Evolutionary conservation across 2,113 vertebrate species (phyloP), one percentile per base, ranked within the genome.

Genomic region (Odontophorus gujanensis): DNA sequence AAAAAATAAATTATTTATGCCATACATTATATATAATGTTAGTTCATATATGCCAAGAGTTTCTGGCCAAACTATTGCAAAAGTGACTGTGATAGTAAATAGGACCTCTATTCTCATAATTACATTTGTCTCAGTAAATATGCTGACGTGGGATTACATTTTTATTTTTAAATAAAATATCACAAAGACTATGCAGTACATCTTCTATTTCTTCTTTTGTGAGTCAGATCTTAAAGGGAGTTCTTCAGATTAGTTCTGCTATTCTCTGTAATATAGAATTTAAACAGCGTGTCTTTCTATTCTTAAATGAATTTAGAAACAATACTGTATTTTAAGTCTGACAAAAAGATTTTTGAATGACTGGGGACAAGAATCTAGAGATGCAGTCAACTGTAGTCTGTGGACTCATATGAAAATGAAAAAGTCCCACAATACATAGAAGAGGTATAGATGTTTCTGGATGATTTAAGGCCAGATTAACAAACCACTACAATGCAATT

Each of bases 401-500:
- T 45, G 36, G 71, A 63, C 40, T 75, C 13, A 25, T 36, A 89
- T 82, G 72, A 93, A 87, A 81, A 66, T 45, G 24, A 86, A 82
- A 84, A 93, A 47, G 1, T 19, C 16, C 5, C 10, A 38, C 48
- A 43, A 88, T 81, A 68, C 19, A 43, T 38, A 13, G 85, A 68
- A 48, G 43, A 17, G 1, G 76, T 61, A 25, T 48, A 92, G 82
- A 90, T 11, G 26, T 85, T 83, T 22, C 18, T 84, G 55, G 43
- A 61, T 84, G 79, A 81, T 81, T 69, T 73, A 89, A 73, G 57
- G 40, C 11, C 7, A 94, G 81, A 89, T 81, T 92, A 96, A 97
- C 93, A 95, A 97, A 97, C 96, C 80, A 88, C 92, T 80, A 30
- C 81, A 78, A 74, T 74, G 85, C 77, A 86, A 79, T 93, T 89